These are phyloP conservation scores for Rhinogobius similis DNA, from an alignment of 2,113 vertebrate species.

Conservation along the genomic window DNA sequence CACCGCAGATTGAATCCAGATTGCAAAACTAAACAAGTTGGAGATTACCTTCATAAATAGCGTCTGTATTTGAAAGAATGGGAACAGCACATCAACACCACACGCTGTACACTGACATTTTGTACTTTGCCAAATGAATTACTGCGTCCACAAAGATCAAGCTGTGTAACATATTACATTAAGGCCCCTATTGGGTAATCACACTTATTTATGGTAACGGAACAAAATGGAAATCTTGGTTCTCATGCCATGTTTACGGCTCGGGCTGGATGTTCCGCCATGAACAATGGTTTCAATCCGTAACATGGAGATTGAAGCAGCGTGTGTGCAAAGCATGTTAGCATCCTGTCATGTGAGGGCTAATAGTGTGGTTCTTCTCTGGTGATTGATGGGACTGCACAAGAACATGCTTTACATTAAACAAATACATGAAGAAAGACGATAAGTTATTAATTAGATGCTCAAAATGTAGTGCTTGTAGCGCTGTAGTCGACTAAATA, in stretches of 20 bases:
- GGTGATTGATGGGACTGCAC: background rate
- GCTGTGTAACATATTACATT: conserved; percentile 1
- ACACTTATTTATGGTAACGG: background rate
- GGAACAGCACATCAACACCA: background rate
- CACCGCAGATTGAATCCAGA: too few species aligned
- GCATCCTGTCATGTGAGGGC: too few species aligned
- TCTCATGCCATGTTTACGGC: background rate
- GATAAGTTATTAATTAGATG: too few species aligned
- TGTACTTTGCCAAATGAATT: background rate
- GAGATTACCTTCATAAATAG: background rate
- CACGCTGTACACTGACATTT: background rate
- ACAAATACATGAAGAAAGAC: too few species aligned
- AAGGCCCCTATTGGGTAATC: background rate
- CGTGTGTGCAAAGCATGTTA: too few species aligned
- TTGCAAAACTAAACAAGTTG: too few species aligned
- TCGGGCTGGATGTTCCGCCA: background rate
- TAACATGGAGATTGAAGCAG: background rate
- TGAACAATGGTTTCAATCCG: conserved; percentile 20
- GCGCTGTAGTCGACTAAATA: too few species aligned
- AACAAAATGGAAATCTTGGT: background rate
- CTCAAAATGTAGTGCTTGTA: too few species aligned
- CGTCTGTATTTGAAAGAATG: background rate
- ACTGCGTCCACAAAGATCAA: background rate
- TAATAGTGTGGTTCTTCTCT: too few species aligned
- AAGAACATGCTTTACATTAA: too few species aligned